Evolutionary conservation across 1,140 invertebrate genomes (phyloP), one percentile per base, ranked within the genome.

Genomic region (Scaptomyza graminum): DNA sequence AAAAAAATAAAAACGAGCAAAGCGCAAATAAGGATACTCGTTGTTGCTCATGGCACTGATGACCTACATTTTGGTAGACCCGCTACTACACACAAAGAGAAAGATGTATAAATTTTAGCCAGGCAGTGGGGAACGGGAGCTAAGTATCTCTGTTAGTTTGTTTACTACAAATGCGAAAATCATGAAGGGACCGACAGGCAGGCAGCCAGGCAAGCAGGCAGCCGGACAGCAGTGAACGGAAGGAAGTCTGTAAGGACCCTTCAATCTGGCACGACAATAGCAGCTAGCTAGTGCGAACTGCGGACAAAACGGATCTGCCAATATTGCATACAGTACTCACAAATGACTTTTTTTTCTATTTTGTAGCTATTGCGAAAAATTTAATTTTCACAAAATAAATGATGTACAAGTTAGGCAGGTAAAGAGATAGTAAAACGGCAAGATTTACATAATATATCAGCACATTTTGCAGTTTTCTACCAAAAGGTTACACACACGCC

Each of bases 371-470:
- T 63, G 61, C 69, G 22, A 34, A 34, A 43, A 65, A 43, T 70
- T 54, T 22, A 64, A 71, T 66, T 60, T 61, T 68, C 59, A 64
- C 51, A 63, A 72, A 83, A 71, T 68, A 81, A 76, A 80, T 68
- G 55, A 66, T 74, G 55, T 76, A 68, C 71, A 77, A 54, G 61
- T 59, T 57, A 16, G 51, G 39, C 55, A 60, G 63, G 55, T 47
- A 34, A 8, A 34, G 7, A 34, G 6, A 34, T 34, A 34, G 31
- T 34, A 34, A 50, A 8, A 64, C n/a, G 22, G 79, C 60, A 37
- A 76, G 68, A 84, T 84, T 85, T 85, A 66, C 81, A 85, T 85
- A 81, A 85, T 77, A 74, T 81, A 81, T 72, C 54, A 75, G 59
- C 64, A 71, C 57, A 84, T 62, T 72, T 68, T 60, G 59, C 59